These are phyloP conservation scores for Clanis bilineata DNA, from an alignment of 2,888 invertebrate species.

Conservation along the genomic window DNA sequence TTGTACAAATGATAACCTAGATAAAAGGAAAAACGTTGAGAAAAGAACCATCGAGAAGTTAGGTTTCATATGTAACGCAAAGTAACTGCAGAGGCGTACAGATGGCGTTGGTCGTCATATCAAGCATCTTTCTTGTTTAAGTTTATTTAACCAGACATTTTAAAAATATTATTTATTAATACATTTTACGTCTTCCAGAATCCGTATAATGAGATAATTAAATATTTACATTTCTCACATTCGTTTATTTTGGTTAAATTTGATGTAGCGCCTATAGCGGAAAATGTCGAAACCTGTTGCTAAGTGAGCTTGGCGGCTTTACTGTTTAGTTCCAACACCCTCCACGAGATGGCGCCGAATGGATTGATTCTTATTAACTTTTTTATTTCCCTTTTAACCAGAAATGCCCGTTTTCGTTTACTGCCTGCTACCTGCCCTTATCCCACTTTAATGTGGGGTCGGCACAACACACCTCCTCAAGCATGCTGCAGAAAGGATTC, in stretches of 20 bases:
- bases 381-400: neutral
- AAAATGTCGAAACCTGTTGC: neutral
- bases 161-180: no score
- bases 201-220: no score
- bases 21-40: neutral
- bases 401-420: no score
- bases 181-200: no score
- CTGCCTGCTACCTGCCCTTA: no score
- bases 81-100: neutral
- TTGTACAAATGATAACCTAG: neutral
- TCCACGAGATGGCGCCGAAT: conserved; percentile 10
- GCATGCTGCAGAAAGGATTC: no score
- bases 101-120: neutral
- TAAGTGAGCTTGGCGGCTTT: neutral
- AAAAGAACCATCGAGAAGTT: neutral
- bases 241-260: neutral
- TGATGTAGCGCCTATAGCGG: neutral
- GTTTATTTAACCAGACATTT: no score
- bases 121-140: no score
- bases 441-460: no score
- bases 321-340: neutral
- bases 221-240: no score
- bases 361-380: neutral
- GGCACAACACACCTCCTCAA: no score
- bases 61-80: neutral